Percentiles rank a stretch among this genome's conserved stretches.
These are phyloP conservation scores for Morone saxatilis DNA, from an alignment of 2,113 vertebrate species.

Conservation along the genomic window DNA sequence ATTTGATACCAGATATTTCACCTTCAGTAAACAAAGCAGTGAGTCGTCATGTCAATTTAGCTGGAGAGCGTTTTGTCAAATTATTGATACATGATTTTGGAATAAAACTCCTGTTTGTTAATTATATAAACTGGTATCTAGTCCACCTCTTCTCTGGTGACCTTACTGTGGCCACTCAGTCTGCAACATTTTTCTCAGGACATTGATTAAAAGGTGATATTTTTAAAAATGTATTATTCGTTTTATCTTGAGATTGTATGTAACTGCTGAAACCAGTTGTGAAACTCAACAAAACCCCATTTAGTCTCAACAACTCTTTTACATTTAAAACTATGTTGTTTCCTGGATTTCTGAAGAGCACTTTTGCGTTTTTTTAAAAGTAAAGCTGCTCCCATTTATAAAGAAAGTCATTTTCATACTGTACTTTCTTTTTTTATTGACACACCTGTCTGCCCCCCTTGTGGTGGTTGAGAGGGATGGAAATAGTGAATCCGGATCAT, in stretches of 20 bases:
- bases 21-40: not conserved
- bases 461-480: not conserved
- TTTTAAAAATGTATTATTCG: conserved; percentile 1
- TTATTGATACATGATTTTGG: not conserved
- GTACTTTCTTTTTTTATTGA: not conserved
- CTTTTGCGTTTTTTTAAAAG: not conserved
- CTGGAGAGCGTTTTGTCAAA: not conserved
- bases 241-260: conserved; percentile 1
- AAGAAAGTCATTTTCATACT: not conserved
- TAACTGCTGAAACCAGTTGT: not conserved
- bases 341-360: not conserved
- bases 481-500: too few species aligned
- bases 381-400: not conserved
- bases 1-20: not conserved
- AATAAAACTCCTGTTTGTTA: not conserved
- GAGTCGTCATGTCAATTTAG: not conserved
- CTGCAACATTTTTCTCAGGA: conserved; percentile 36
- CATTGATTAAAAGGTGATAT: not conserved
- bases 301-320: not conserved
- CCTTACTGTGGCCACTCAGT: not conserved
- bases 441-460: not conserved
- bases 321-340: not conserved
- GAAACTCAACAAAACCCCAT: not conserved
- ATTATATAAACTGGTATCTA: not conserved
- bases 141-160: conserved; percentile 1